Evolutionary conservation across 2,888 invertebrate genomes (phyloP).

Genomic region (Melinaea marsaeus): DNA sequence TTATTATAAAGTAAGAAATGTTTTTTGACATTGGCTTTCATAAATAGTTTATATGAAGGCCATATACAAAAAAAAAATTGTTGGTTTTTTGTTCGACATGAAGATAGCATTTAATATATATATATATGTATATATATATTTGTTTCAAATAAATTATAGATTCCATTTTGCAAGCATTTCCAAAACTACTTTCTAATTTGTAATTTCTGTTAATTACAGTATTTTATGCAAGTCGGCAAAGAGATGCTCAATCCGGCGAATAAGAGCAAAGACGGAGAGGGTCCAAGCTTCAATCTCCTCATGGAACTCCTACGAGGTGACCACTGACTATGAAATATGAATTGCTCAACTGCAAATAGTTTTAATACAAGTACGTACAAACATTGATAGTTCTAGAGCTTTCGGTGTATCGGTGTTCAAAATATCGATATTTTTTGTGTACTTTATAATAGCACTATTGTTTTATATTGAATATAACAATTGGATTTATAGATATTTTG

Average conservation of each 20-base stretch:
- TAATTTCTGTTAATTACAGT: conserved; percentile 45
- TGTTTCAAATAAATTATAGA: no score
- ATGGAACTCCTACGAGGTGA: conserved; percentile 97
- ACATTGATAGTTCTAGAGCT: conserved; percentile 6
- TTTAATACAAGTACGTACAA: not conserved
- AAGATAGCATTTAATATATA: no score
- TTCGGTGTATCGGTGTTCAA: conserved; percentile 1
- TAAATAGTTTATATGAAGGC: no score
- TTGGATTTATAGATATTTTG: not conserved
- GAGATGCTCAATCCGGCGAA: conserved; percentile 91
- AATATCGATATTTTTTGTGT: not conserved
- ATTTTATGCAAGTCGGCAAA: conserved; percentile 88
- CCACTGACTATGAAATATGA: conserved; percentile 78
- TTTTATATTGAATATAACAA: conserved; percentile 3
- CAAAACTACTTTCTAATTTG: not conserved
- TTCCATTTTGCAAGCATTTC: no score
- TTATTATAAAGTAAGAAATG: no score
- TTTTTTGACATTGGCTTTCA: no score
- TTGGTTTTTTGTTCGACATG: no score
- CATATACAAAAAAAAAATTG: no score
- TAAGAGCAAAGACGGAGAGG: conserved; percentile 92
- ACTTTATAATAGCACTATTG: not conserved
- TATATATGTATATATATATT: no score
- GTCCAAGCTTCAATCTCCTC: conserved; percentile 94
- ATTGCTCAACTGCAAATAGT: conserved; percentile 44